Evolutionary conservation across 2,113 vertebrate genomes (phyloP).

Genomic region (Oenanthe oenanthe): DNA sequence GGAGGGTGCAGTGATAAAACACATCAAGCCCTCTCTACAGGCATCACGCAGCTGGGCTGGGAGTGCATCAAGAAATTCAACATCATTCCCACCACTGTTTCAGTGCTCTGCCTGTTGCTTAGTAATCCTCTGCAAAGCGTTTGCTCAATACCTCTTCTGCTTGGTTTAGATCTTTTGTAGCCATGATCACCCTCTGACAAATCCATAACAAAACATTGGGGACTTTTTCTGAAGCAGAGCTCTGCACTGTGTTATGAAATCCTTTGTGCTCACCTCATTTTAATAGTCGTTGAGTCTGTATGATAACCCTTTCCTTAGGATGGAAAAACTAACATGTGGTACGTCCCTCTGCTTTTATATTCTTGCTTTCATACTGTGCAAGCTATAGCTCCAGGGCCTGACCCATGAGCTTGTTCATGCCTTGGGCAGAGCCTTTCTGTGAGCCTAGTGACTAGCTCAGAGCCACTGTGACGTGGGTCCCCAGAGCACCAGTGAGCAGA

Average conservation of each 20-base stretch:
- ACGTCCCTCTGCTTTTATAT: neutral
- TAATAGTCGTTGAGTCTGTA: neutral
- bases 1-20: neutral
- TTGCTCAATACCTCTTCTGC: neutral
- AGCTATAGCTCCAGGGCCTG: neutral
- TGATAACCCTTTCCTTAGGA: neutral
- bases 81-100: neutral
- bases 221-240: neutral
- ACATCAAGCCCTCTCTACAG: neutral
- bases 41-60: neutral
- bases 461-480: neutral
- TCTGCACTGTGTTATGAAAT: neutral
- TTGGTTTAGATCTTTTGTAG: neutral
- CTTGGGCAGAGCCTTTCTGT: slow-evolving; percentile 5
- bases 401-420: neutral
- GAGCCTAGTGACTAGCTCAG: neutral
- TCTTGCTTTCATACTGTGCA: neutral
- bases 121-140: neutral
- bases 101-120: neutral
- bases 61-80: neutral
- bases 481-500: neutral
- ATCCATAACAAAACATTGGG: neutral
- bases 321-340: neutral
- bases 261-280: neutral
- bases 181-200: neutral